A percentile compares a stretch with the other conserved stretches of the same genome.
These are phyloP conservation scores for Rhogogaster chlorosoma DNA, from an alignment of 2,888 invertebrate genomes.

Conservation along the genomic window DNA sequence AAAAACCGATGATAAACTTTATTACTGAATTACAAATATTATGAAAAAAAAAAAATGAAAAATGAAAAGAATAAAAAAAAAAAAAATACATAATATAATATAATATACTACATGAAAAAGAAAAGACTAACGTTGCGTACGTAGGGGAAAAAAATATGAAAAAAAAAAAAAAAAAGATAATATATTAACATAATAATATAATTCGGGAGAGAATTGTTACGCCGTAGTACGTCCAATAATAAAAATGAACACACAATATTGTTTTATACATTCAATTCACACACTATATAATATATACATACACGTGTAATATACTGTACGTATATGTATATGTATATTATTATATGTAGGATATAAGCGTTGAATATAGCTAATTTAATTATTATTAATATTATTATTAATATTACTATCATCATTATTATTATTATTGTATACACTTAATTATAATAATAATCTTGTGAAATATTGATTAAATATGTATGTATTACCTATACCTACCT, in stretches of 20 bases:
- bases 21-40: neutral
- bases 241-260: neutral
- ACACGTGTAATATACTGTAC: too few species aligned
- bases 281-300: neutral
- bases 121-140: neutral
- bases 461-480: constrained; percentile 9
- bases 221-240: neutral
- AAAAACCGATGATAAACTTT: neutral
- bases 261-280: neutral
- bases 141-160: neutral
- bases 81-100: neutral
- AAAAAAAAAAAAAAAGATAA: neutral
- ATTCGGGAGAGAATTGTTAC: neutral
- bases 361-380: neutral
- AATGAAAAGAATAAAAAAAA: too few species aligned
- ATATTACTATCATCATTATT: constrained; percentile 14
- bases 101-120: neutral
- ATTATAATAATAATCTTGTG: neutral
- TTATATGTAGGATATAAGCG: neutral
- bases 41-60: neutral
- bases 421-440: constrained; percentile 10
- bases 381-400: neutral
- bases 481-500: neutral
- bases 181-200: neutral
- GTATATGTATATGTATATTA: neutral